Conservation (phyloP, 2,797 vertebrate species). For the Tolypeutes matacus region DNA sequence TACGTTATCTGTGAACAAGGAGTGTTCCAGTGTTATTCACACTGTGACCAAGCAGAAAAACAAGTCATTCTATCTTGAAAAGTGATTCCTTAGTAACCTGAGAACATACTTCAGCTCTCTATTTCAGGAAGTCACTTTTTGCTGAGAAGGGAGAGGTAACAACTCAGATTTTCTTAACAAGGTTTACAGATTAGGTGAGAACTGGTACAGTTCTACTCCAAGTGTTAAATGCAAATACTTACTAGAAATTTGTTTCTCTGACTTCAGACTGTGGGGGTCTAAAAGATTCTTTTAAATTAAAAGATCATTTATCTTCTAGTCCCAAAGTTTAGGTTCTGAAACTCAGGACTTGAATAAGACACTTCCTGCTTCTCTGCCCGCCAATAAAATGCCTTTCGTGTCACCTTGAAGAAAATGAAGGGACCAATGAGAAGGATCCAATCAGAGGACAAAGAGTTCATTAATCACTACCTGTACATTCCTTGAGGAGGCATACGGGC, state of each 20-base stretch:
- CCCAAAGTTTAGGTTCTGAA: not conserved
- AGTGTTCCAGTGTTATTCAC: not conserved
- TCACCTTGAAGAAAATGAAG: slow-evolving; percentile 59
- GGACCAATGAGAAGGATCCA: not conserved
- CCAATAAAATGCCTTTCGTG: not conserved
- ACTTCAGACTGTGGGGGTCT: not conserved
- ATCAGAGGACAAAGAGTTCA: slow-evolving; percentile 47
- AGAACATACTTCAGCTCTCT: not conserved
- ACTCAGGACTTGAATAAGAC: not conserved
- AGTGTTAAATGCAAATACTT: not conserved
- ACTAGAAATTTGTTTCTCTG: not conserved
- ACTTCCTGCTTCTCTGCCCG: not conserved
- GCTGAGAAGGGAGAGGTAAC: slow-evolving; percentile 8
- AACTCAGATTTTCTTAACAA: not conserved
- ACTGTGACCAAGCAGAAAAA: slow-evolving; percentile 2
- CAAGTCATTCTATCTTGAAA: not conserved
- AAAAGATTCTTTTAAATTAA: not conserved
- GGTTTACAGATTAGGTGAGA: not conserved
- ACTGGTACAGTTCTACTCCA: not conserved
- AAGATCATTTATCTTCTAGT: not conserved
- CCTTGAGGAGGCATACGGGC: not conserved
- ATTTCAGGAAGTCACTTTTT: not conserved
- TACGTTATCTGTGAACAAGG: not conserved
- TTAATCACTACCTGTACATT: slow-evolving; percentile 59
- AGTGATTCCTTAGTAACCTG: not conserved